These are phyloP conservation scores for Porphyrio hochstetteri DNA, from an alignment of 2,113 vertebrate species.

Conservation along the genomic window DNA sequence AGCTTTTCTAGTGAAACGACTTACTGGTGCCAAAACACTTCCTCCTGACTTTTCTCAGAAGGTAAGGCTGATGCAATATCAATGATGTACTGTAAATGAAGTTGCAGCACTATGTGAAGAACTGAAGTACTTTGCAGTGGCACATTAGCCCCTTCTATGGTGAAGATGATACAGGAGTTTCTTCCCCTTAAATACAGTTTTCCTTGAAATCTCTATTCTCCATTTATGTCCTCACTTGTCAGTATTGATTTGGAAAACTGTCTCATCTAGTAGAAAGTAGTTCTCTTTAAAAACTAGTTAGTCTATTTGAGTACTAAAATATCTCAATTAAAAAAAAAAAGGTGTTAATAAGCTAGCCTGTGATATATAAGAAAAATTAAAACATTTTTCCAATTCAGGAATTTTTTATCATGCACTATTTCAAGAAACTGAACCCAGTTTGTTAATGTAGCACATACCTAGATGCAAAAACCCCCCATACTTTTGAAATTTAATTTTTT, in stretches of 20 bases:
- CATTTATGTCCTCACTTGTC: not conserved
- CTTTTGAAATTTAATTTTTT: not conserved
- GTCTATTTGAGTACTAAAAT: not conserved
- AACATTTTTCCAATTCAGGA: not conserved
- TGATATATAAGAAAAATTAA: not conserved
- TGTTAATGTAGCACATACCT: not conserved
- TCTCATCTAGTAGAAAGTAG: not conserved
- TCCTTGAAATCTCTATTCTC: not conserved
- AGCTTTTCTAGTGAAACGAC: conserved; percentile 96
- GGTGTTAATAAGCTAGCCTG: not conserved
- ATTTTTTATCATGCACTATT: not conserved
- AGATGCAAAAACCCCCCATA: not conserved
- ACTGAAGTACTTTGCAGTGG: not conserved
- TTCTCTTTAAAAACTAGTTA: not conserved
- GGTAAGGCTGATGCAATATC: conserved; percentile 76
- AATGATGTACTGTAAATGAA: not conserved
- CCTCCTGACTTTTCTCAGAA: conserved; percentile 93
- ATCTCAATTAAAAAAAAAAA: not conserved
- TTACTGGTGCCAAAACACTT: conserved; percentile 99
- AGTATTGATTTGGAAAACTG: not conserved
- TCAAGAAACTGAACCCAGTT: not conserved
- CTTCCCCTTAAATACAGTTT: not conserved
- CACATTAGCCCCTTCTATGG: not conserved
- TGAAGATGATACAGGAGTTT: not conserved
- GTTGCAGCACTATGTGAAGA: not conserved